Evolutionary conservation across 2,797 vertebrate genomes (phyloP), one percentile per base, ranked within the genome.

Genomic region (Mallotus villosus): DNA sequence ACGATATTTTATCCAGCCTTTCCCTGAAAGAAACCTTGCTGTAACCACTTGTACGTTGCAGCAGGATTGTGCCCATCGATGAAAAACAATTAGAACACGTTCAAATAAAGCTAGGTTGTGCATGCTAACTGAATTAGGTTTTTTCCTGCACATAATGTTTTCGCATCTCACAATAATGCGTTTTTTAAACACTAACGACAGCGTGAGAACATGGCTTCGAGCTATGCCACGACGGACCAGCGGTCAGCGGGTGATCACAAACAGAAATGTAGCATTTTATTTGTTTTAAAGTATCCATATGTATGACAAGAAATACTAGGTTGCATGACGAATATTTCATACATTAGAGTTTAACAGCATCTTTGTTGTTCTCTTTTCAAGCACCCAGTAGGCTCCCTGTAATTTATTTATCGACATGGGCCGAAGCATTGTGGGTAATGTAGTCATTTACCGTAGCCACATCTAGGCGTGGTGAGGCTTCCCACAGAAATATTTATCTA

Each of bases 21-120:
- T 88, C 88, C n/a, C 73, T 77, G 63, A 46, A 41, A 69, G 77
- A 77, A 2, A 77, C 34, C 69, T 77, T 76, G 66, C 81, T 81
- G 53, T 49, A 21, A 9, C 73, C 61, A 11, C 63, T 81, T 59
- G 79, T 29, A 25, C 80, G 72, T 62, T 92, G 85, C 74, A 86
- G 86, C 73, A 91, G 76, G 0, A 92, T 82, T 2, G 88, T 81
- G 75, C 90, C 90, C 91, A 92, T 93, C 83, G 81, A 78, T 29
- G 37, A 29, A 14, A 8, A 24, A 60, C 9, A 25, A 9, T 12
- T 8, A 11, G 6, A 22, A 25, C 21, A 21, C 58, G 4, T 24
- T 60, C 2, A 22, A 60, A 60, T 60, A 60, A 60, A 22, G 61
- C 25, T 34, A 60, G 22, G 5, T 58, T 46, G 41, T 58, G 55